Evolutionary conservation across 2,888 invertebrate species (phyloP).

Genomic region (Drosophila sordidula): DNA sequence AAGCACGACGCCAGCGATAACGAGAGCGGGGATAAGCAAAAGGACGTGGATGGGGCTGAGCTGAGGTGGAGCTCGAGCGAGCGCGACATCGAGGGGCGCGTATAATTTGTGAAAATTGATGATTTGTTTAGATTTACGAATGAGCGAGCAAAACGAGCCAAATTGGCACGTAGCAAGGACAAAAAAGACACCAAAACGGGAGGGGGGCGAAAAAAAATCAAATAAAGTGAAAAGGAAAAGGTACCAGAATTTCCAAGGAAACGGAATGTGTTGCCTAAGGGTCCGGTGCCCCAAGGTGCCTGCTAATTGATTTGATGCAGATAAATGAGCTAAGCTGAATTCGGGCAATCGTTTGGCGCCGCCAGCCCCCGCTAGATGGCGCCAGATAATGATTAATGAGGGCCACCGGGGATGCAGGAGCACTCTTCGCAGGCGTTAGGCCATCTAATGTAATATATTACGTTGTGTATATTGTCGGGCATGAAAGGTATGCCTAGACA

Average conservation of each 20-base stretch:
- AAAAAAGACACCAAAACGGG: slow-evolving; percentile 27
- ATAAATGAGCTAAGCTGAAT: slow-evolving; percentile 69
- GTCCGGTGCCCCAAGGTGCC: slow-evolving; percentile 55
- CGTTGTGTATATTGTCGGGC: background rate
- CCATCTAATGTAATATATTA: slow-evolving; percentile 38
- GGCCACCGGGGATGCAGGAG: slow-evolving; percentile 6
- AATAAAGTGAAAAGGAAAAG: slow-evolving; percentile 40
- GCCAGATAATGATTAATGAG: slow-evolving; percentile 76
- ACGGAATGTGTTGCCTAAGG: slow-evolving; percentile 34
- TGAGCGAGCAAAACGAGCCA: slow-evolving; percentile 75
- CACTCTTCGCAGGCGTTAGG: slow-evolving; percentile 25
- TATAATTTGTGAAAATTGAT: slow-evolving; percentile 82
- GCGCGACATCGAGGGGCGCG: slow-evolving; percentile 38
- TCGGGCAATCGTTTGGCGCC: slow-evolving; percentile 27
- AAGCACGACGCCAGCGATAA: slow-evolving; percentile 18
- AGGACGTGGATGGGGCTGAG: background rate
- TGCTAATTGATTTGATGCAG: slow-evolving; percentile 79
- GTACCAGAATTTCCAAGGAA: slow-evolving; percentile 36
- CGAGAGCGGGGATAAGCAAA: background rate
- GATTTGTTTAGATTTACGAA: slow-evolving; percentile 81
- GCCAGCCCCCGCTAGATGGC: slow-evolving; percentile 44
- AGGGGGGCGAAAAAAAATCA: background rate
- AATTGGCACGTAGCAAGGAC: slow-evolving; percentile 74
- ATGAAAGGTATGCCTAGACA: slow-evolving; percentile 9
- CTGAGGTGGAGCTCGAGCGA: background rate